Evolutionary conservation across 2,113 vertebrate genomes (phyloP).

Genomic region (Plectropomus leopardus): DNA sequence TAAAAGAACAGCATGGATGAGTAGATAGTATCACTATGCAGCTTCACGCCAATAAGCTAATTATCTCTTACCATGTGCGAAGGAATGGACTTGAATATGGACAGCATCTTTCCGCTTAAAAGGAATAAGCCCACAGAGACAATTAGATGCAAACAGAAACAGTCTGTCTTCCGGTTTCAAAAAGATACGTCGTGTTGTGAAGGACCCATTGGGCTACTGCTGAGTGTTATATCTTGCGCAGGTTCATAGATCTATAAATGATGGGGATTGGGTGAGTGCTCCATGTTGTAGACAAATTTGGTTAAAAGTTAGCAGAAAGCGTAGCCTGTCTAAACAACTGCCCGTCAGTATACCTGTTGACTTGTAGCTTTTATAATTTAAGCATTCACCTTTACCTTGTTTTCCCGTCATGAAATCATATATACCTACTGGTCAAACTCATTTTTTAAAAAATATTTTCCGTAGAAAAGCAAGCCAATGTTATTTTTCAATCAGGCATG

Average conservation of each 20-base stretch:
- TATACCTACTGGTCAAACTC: fast-evolving
- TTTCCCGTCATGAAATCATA: fast-evolving
- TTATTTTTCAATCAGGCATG: slow-evolving; percentile 60
- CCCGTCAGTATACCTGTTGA: not conserved
- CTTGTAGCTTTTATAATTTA: not conserved
- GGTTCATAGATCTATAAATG: not conserved
- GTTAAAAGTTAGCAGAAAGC: not conserved
- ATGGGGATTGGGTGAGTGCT: not conserved
- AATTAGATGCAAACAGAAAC: not conserved
- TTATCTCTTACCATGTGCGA: slow-evolving; percentile 84
- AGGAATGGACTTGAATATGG: slow-evolving; percentile 84
- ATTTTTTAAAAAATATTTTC: too few relatives aligned
- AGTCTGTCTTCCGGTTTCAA: slow-evolving; percentile 69
- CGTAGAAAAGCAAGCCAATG: not conserved
- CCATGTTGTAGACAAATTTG: fast-evolving
- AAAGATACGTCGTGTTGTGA: slow-evolving; percentile 70
- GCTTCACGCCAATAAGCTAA: fast-evolving
- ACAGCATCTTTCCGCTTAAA: slow-evolving; percentile 73
- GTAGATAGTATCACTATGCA: not conserved
- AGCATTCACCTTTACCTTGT: too few relatives aligned
- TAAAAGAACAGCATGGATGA: not conserved
- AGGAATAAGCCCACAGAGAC: not conserved
- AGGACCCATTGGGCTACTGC: slow-evolving; percentile 39
- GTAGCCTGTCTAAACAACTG: not conserved
- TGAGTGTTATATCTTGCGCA: not conserved